Conservation (phyloP, 2,797 vertebrate genomes). For the Scomberomorus guttatus region DNA sequence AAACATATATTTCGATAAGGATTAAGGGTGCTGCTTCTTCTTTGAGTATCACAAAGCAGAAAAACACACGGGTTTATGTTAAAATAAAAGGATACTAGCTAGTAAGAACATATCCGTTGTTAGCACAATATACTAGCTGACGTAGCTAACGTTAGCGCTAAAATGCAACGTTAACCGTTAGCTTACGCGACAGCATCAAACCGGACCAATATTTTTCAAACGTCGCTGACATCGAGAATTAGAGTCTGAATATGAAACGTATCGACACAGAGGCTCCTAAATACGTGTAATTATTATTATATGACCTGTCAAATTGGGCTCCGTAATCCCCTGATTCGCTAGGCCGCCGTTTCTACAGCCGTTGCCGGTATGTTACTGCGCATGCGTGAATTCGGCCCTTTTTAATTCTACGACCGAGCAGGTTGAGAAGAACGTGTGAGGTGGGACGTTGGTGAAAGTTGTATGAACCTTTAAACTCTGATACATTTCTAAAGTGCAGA, state of each 20-base stretch:
- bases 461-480: not conserved
- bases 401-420: no score
- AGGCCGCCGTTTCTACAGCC: constrained; percentile 79
- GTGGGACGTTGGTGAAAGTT: no score
- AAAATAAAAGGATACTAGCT: not conserved
- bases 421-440: no score
- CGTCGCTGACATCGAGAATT: not conserved
- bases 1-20: not conserved
- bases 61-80: not conserved
- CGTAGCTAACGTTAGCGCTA: constrained; percentile 50
- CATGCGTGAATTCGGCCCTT: constrained; percentile 66
- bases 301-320: constrained; percentile 84
- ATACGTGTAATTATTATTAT: constrained; percentile 9
- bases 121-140: constrained; percentile 59
- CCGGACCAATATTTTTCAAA: not conserved
- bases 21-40: fast-evolving
- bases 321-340: constrained; percentile 79
- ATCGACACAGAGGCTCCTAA: not conserved
- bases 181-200: constrained; percentile 15
- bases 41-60: not conserved
- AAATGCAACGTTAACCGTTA: constrained; percentile 27
- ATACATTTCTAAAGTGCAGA: not conserved
- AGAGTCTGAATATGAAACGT: not conserved
- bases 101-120: constrained; percentile 19
- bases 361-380: constrained; percentile 84